Base-by-base conservation (phyloP, 2,797 vertebrate species). In the Florisuga fusca region DNA sequence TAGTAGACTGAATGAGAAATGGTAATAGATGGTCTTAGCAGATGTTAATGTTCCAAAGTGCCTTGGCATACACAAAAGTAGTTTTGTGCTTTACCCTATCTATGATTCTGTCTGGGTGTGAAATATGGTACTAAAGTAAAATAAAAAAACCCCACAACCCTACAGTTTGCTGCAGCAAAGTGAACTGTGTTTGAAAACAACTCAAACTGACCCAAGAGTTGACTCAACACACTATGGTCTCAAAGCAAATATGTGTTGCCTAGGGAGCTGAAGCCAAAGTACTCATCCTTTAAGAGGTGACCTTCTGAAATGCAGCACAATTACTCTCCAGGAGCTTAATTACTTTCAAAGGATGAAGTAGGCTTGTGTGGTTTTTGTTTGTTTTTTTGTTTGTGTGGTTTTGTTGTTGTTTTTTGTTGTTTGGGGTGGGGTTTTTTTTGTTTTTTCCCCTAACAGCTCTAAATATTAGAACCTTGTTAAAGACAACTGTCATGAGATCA, bases 291-390 rank as follows among this genome's bases (percentile, higher is more conserved):
- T 81, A 72, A 36, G 73, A 54, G 33, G 29, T 87, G 64, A 83
- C 79, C 79, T 86, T 86, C 85, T 94, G 69, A 93, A 91, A 93
- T 51, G 34, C 51, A 82, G 31, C 31, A 53, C 31, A 54, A 31
- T 58, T 86, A 27, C 88, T 81, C 43, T 75, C 29, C 21, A 38
- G 57, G 69, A 84, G 25, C 61, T 79, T 86, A 75, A 86, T 94
- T 79, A 59, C 18, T 79, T 88, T 72, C 55, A 76, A 69, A 59
- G 69, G 86, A 86, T 55, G 51, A 58, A 48, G 36, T 51, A 13
- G 3, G 4, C 3, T 71, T 69, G 6, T 55, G 29, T 29, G 38
- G 38, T 5, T 53, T 53, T 23, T 53, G 5, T 10, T 26, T 51
- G 25, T 25, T 26, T 51, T 26, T 51, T 53, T 36, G 38, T 11